phyloP scores from a whole-genome alignment of 2,888 invertebrate species.

The Pyrgus malvae region DNA sequence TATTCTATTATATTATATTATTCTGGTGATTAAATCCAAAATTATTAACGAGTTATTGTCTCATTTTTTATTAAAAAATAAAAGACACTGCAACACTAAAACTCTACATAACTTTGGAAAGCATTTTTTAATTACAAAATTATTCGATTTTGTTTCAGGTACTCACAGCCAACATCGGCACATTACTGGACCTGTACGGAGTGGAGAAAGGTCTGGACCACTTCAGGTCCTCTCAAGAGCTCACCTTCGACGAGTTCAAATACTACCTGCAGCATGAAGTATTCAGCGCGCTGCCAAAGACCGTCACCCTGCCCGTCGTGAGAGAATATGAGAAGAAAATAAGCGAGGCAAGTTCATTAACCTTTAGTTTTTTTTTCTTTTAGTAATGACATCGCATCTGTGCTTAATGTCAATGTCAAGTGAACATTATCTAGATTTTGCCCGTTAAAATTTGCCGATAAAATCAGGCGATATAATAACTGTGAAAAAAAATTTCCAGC shows the following conservation, averaged over 20 bases:
- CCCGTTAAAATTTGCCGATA: no score
- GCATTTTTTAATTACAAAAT: neutral
- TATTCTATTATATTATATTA: no score
- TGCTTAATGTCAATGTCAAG: neutral
- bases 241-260: conserved; percentile 88
- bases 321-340: conserved; percentile 85
- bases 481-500: no score
- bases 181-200: conserved; percentile 88
- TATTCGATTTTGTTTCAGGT: conserved; percentile 81
- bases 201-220: conserved; percentile 91
- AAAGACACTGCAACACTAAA: neutral
- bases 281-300: conserved; percentile 84
- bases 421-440: neutral
- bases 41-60: no score
- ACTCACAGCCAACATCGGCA: conserved; percentile 90
- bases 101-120: neutral
- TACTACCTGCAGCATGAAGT: conserved; percentile 90
- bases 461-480: no score
- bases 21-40: no score
- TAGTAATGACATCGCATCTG: no score
- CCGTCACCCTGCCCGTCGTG: conserved; percentile 78
- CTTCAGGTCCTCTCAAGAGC: conserved; percentile 84
- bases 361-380: no score
- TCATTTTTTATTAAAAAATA: no score
- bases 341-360: conserved; percentile 79